phyloP scores from a whole-genome alignment of 2,113 vertebrate species.

The Pithys albifrons region DNA sequence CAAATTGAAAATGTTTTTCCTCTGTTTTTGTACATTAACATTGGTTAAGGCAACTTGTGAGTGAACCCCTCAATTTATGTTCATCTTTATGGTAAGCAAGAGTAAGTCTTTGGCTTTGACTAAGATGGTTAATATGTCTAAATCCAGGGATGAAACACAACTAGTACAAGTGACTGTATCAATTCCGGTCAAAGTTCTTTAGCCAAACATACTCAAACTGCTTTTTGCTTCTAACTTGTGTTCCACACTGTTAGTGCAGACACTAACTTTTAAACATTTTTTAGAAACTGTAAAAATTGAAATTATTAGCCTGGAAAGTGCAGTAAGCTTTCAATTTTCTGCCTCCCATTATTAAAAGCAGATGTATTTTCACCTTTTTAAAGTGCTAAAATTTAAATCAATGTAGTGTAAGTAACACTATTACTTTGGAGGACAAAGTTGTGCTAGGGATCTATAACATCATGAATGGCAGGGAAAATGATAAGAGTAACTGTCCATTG shows the following conservation, averaged over 20 bases:
- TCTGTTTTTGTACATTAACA: not conserved
- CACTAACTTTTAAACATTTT: not conserved
- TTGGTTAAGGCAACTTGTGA: not conserved
- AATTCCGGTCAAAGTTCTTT: not conserved
- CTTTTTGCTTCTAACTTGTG: not conserved
- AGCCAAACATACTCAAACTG: not conserved
- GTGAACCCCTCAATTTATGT: not conserved
- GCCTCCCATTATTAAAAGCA: not conserved
- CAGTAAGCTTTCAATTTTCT: not conserved
- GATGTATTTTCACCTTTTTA: not conserved
- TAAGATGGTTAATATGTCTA: not conserved
- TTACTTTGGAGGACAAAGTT: not conserved
- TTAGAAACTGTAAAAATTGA: not conserved
- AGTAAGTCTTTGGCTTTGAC: not conserved
- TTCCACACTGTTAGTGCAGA: fast-evolving
- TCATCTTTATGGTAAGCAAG: not conserved
- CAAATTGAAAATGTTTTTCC: not conserved
- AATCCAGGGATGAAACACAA: not conserved
- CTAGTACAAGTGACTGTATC: not conserved
- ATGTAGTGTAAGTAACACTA: not conserved
- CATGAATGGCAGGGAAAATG: not conserved
- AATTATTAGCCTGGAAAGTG: not conserved
- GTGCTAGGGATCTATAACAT: not conserved
- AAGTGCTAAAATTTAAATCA: not conserved
- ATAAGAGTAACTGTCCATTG: not conserved